Conservation (phyloP, 2,113 vertebrate genomes). For the Aix galericulata region DNA sequence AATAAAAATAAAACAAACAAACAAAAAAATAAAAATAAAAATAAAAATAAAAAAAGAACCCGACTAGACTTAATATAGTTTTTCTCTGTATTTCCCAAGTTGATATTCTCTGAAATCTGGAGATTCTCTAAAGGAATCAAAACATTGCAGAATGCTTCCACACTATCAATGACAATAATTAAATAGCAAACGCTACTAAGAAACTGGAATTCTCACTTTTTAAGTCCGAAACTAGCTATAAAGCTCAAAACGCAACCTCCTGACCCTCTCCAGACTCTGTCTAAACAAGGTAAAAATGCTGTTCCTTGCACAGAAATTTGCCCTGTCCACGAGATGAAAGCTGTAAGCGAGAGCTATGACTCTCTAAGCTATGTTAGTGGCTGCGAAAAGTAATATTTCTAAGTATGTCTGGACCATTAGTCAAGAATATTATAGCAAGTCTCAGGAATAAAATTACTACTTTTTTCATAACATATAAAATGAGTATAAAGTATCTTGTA, state of each 20-base stretch:
- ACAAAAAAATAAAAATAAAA: too few species aligned
- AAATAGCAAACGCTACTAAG: neutral
- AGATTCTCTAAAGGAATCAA: neutral
- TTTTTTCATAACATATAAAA: neutral
- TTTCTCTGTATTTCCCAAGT: neutral
- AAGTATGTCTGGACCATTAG: neutral
- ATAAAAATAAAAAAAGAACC: neutral
- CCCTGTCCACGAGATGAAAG: neutral
- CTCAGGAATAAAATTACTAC: neutral
- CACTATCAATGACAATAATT: neutral
- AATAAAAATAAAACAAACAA: neutral
- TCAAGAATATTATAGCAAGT: neutral
- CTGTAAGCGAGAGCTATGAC: neutral
- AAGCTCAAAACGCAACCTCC: neutral
- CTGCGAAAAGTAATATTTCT: neutral
- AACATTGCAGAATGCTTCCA: neutral
- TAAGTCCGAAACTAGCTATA: neutral
- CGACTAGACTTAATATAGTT: neutral
- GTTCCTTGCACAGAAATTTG: neutral
- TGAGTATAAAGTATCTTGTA: neutral
- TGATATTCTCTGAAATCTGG: accelerated
- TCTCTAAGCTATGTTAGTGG: neutral
- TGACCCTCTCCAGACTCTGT: neutral
- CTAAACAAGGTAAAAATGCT: neutral
- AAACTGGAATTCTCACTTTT: neutral